Conservation (phyloP, 2,888 invertebrate species). For the Drosophila pegasa region DNA sequence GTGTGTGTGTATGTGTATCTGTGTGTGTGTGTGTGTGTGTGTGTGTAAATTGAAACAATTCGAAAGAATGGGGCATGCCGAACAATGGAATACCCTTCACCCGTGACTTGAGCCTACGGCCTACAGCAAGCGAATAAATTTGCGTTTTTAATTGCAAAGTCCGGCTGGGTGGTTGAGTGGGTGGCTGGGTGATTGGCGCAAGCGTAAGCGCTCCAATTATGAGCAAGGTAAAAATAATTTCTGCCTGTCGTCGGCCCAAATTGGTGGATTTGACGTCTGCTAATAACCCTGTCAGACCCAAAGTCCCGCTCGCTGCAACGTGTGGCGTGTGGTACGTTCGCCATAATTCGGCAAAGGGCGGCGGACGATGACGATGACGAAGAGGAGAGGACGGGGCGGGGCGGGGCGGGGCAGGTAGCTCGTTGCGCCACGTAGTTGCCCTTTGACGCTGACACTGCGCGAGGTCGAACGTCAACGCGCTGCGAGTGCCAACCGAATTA, state of each 20-base stretch:
- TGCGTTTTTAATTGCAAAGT: constrained; percentile 8
- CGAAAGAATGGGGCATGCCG: not conserved
- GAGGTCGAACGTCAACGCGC: constrained; percentile 11
- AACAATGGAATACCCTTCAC: constrained; percentile 1
- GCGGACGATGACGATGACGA: not conserved
- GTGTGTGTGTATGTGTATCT: constrained; percentile 20
- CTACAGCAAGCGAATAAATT: not conserved
- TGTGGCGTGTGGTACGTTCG: constrained; percentile 22
- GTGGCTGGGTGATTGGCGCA: not conserved
- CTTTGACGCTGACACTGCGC: constrained; percentile 12
- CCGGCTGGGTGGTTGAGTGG: not conserved
- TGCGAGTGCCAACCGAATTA: constrained; percentile 26
- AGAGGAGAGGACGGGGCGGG: not conserved
- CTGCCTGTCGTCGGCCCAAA: constrained; percentile 14
- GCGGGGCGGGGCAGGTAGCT: too few species aligned
- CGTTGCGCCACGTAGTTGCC: constrained; percentile 9
- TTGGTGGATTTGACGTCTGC: constrained; percentile 31
- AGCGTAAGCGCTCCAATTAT: constrained; percentile 8
- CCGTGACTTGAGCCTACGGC: not conserved
- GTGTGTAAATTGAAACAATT: not conserved
- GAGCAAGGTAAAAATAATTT: constrained; percentile 19
- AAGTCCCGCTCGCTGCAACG: constrained; percentile 14
- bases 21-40: constrained; percentile 25
- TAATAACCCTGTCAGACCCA: constrained; percentile 40
- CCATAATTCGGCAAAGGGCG: constrained; percentile 27